These are phyloP conservation scores for Lepisosteus oculatus DNA, from an alignment of 2,113 vertebrate species.

Conservation along the genomic window DNA sequence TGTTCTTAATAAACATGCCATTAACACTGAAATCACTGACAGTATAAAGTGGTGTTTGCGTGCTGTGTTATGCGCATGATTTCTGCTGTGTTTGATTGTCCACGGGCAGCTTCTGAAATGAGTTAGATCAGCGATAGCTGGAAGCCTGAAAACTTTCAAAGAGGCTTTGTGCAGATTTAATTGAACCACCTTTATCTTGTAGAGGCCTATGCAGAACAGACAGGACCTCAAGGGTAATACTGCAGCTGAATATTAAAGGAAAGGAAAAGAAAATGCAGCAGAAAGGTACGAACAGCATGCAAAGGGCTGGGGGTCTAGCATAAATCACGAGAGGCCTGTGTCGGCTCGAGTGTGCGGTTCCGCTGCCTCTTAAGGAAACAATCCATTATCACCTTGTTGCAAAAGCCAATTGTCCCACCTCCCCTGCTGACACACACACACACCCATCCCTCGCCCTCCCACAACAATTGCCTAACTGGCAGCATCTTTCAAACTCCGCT, in stretches of 20 bases:
- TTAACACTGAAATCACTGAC: no score
- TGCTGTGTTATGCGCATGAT: no score
- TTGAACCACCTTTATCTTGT: no score
- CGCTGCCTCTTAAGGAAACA: slow-evolving; percentile 47
- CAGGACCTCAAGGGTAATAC: no score
- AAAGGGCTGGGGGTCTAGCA: neutral
- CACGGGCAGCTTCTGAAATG: no score
- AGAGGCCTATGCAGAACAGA: no score
- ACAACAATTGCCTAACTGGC: neutral
- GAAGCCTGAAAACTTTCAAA: no score
- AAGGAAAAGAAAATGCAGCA: neutral
- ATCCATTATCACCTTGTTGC: slow-evolving; percentile 52
- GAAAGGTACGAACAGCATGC: neutral
- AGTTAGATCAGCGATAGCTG: no score
- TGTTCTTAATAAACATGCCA: no score
- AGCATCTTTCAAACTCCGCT: slow-evolving; percentile 32
- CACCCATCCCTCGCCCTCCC: neutral
- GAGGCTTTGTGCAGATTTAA: no score
- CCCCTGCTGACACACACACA: slow-evolving; percentile 33
- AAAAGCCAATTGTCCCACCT: slow-evolving; percentile 52
- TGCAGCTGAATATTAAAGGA: neutral
- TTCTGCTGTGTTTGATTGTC: no score
- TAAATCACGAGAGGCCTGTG: neutral
- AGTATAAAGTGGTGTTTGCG: no score
- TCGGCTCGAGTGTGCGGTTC: slow-evolving; percentile 39